Base-by-base conservation (phyloP, 2,888 invertebrate genomes). In the Calliopum simillimum region DNA sequence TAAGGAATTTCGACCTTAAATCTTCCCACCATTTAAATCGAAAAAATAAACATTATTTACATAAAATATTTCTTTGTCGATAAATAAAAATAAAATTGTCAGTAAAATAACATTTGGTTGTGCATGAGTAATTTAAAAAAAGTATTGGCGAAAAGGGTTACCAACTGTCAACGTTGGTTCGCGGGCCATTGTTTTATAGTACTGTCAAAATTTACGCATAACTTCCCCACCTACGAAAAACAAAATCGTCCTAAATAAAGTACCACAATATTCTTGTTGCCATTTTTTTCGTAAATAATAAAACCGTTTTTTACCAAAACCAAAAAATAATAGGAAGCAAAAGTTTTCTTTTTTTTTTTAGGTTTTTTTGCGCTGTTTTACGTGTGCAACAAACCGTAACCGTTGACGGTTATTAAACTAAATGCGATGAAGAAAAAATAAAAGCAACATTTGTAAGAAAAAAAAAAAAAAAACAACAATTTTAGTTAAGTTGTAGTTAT, bases 391-490 rank as follows among this genome's bases (percentile, higher is more conserved):
- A 74, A 76, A 77, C 79, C 80, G 78, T 74, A 79, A 80, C 81
- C 75, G 79, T 78, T 77, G 81, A 78, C 79, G 80, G 79, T 81
- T 81, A 79, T 80, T 80, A 80, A 80, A 77, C 78, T 77, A 75
- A 76, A 71, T 73, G 13, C 49, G 12, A 59, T 41, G 64, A 70
- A 72, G 67, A 71, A 6, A 53, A 61, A 53, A 41, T 23, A 49
- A 51, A 56, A 69, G 43, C 55, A 62, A 21, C 19, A 51, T 62
- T 41, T 49, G 21, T 58, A 58, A 69, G 23, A 21, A 33, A 53
- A n/a, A 58, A 59, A 43, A n/a, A n/a, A 71, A 44, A 51, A 55
- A 11, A 71, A 19, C 55, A 41, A 47, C 53, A 73, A 65, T 70
- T 49, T 65, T 55, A 73, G 65, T 71, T 64, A 68, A 70, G 71